Evolutionary conservation across 2,888 invertebrate genomes (phyloP).

Genomic region (Andrena bicolor): DNA sequence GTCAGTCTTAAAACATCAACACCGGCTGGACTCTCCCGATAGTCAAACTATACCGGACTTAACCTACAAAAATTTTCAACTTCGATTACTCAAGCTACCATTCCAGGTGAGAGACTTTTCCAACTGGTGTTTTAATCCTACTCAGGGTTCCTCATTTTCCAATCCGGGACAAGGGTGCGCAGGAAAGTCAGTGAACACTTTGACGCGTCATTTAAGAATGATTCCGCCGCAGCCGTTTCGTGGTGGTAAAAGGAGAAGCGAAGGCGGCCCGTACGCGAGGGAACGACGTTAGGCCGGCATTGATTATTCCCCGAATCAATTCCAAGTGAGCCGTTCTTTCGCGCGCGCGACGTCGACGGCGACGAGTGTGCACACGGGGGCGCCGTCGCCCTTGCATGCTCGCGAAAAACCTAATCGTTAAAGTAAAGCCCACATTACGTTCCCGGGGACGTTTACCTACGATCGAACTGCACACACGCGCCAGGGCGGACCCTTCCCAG

Average conservation of each 20-base stretch:
- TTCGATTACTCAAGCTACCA: no score
- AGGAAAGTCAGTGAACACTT: no score
- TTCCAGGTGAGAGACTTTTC: no score
- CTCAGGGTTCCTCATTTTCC: no score
- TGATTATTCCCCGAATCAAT: conserved; percentile 65
- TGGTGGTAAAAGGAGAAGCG: conserved; percentile 19
- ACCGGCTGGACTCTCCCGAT: no score
- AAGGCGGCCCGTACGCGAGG: conserved; percentile 32
- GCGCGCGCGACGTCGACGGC: conserved; percentile 11
- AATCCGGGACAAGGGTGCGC: no score
- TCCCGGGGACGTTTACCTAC: conserved; percentile 69
- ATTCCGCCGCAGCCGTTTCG: not conserved
- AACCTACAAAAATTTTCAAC: no score
- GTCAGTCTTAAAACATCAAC: no score
- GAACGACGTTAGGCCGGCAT: conserved; percentile 57
- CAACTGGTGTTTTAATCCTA: no score
- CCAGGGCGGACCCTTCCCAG: conserved; percentile 67
- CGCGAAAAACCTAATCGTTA: conserved; percentile 72
- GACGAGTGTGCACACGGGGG: conserved; percentile 39
- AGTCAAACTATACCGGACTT: no score
- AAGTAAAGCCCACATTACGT: conserved; percentile 71
- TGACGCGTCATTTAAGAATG: no score
- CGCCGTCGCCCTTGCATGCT: conserved; percentile 48
- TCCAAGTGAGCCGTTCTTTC: conserved; percentile 62
- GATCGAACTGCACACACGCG: conserved; percentile 68